Conservation (phyloP, 2,797 vertebrate species). For the Myotis findleyi region DNA sequence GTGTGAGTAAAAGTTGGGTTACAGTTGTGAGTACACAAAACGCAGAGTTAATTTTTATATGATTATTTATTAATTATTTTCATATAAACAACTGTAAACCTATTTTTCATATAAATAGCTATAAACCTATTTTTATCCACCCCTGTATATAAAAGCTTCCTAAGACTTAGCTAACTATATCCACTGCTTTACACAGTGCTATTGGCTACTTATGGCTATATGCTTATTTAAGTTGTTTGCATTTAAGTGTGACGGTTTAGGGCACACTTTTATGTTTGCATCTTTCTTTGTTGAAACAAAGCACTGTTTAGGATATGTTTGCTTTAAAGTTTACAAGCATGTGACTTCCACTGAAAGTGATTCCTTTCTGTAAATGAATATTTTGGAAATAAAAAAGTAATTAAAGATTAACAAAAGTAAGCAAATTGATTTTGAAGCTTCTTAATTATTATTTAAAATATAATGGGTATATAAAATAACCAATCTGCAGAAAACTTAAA, state of each 20-base stretch:
- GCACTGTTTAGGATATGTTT: not conserved
- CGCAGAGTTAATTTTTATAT: too few species aligned
- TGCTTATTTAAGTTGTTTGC: not conserved
- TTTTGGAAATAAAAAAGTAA: conserved; percentile 60
- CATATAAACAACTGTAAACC: too few species aligned
- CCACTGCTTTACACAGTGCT: not conserved
- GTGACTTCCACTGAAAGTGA: not conserved
- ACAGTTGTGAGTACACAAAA: too few species aligned
- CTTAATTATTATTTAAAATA: conserved; percentile 65
- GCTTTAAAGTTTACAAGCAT: not conserved
- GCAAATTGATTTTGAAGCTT: conserved; percentile 42
- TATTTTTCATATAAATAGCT: too few species aligned
- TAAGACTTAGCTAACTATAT: not conserved
- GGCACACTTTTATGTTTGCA: not conserved
- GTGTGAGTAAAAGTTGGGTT: too few species aligned
- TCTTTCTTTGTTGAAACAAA: conserved; percentile 46
- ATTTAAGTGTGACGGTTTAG: not conserved
- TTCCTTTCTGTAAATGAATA: conserved; percentile 48
- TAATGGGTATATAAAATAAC: conserved; percentile 35
- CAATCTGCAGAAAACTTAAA: conserved; percentile 44
- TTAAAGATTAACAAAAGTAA: conserved; percentile 64
- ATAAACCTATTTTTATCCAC: too few species aligned
- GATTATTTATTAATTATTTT: too few species aligned
- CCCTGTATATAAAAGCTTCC: not conserved
- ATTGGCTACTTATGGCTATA: not conserved